These are phyloP conservation scores for Zaprionus africanus DNA, from an alignment of 1,140 invertebrate species.

Conservation along the genomic window DNA sequence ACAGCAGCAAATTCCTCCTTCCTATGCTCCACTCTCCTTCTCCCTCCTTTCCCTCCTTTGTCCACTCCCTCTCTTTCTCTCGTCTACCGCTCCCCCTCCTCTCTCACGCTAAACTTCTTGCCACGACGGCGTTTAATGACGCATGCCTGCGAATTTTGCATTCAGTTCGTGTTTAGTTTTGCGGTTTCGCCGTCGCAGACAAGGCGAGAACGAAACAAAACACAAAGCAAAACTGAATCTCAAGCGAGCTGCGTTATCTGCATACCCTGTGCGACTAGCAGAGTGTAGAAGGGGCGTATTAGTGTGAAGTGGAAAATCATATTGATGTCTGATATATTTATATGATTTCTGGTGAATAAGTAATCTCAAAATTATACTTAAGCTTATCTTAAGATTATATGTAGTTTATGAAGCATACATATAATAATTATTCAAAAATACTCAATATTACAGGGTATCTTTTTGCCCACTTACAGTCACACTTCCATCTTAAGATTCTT, in stretches of 20 bases:
- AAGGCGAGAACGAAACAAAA: constrained; percentile 8
- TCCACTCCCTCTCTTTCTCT: not conserved
- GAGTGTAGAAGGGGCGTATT: not conserved
- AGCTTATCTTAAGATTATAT: no score
- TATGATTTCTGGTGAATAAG: no score
- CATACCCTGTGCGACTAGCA: constrained; percentile 5
- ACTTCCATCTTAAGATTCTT: constrained; percentile 14
- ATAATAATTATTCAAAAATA: not conserved
- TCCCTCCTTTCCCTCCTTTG: not conserved
- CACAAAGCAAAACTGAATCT: constrained; percentile 1
- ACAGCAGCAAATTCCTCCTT: constrained; percentile 45
- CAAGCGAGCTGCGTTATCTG: constrained; percentile 7
- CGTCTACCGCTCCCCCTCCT: not conserved
- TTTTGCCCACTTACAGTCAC: not conserved
- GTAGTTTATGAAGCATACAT: no score
- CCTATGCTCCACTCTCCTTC: not conserved
- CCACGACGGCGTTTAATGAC: constrained; percentile 46
- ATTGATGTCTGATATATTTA: no score
- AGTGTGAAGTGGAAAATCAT: no score
- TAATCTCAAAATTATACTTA: no score
- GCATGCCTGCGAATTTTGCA: constrained; percentile 59
- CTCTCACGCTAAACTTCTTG: not conserved
- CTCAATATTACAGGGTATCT: constrained; percentile 11
- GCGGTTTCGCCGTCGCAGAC: constrained; percentile 43
- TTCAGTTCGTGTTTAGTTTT: constrained; percentile 64